Conservation (phyloP, 2,113 vertebrate species). For the Catagonus wagneri region DNA sequence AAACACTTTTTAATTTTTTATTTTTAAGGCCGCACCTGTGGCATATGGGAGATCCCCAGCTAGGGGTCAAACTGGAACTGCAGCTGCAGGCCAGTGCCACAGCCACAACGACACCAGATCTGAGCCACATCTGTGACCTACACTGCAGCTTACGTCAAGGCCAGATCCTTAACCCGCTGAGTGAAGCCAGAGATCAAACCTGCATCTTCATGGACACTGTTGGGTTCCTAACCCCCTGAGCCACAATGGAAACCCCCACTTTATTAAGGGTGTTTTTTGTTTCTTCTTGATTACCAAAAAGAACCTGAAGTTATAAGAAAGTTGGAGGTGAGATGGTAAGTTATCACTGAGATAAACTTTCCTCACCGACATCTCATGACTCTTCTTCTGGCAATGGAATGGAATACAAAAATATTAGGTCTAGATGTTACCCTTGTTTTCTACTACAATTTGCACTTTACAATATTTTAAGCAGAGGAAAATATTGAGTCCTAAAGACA, state of each 20-base stretch:
- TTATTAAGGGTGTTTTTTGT: background rate
- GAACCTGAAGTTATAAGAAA: background rate
- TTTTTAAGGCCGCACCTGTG: no score
- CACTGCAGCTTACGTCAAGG: no score
- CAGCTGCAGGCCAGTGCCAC: no score
- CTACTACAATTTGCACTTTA: background rate
- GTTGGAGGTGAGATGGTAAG: background rate
- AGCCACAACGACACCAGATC: no score
- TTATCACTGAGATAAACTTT: background rate
- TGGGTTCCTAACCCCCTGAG: no score
- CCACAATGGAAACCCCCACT: background rate
- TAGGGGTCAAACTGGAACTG: no score
- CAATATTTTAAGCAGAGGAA: background rate
- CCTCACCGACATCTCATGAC: background rate
- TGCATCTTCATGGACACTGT: no score
- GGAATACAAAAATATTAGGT: background rate
- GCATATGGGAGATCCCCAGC: no score
- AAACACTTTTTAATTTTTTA: background rate
- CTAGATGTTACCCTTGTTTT: background rate
- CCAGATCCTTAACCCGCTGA: no score
- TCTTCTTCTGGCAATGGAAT: slow-evolving; percentile 28
- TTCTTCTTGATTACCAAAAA: background rate
- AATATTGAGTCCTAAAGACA: background rate
- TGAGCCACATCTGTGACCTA: no score
- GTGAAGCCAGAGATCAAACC: no score